A percentile compares a stretch with the other conserved stretches of the same genome.
phyloP scores from a whole-genome alignment of 2,113 vertebrate genomes.

The Oryctolagus cuniculus region mOryCun1.1 NC_091433.1:165861501-165862000 shows the following conservation, averaged over 20 bases:
- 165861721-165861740: neutral
- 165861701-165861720: neutral
- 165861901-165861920: neutral
- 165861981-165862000: neutral
- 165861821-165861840: neutral
- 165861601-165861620: neutral
- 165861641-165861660: neutral
- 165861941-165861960: slow-evolving; percentile 40
- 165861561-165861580: neutral
- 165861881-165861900: slow-evolving; percentile 40
- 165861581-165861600: neutral
- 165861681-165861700: neutral
- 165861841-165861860: slow-evolving; percentile 7
- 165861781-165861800: neutral
- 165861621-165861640: neutral
- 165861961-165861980: neutral
- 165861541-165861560: neutral
- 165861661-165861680: neutral
- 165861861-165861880: slow-evolving; percentile 8
- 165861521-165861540: slow-evolving; percentile 47
- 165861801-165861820: neutral
- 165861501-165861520: slow-evolving; percentile 71
- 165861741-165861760: neutral
- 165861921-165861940: slow-evolving; percentile 11
- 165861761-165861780: neutral